Percentiles rank a stretch among this genome's conserved stretches.
Conservation (phyloP, 2,797 vertebrate genomes). For the Pterois miles region DNA sequence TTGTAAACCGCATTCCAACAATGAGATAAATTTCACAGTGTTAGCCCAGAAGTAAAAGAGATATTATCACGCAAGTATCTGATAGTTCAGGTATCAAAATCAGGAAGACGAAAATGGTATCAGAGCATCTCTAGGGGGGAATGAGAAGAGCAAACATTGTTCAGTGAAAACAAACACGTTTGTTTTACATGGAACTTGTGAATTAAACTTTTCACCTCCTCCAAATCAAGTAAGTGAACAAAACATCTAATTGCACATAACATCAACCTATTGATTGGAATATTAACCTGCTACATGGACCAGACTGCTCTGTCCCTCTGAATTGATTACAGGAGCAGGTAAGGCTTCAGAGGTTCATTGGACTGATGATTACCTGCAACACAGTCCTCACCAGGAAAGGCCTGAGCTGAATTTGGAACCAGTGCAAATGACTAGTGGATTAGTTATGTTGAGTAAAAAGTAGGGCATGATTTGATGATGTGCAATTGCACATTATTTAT, state of each 20-base stretch:
- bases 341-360: slow-evolving; percentile 35
- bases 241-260: slow-evolving; percentile 12
- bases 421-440: background rate
- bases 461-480: too few relatives aligned
- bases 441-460: background rate
- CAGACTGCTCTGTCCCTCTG: slow-evolving; percentile 14
- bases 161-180: background rate
- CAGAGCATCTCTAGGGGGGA: too few relatives aligned
- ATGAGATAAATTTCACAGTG: too few relatives aligned
- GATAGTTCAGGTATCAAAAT: too few relatives aligned
- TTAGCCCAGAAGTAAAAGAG: too few relatives aligned
- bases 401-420: slow-evolving; percentile 32
- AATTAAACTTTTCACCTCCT: background rate
- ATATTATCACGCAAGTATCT: too few relatives aligned
- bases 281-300: slow-evolving; percentile 43
- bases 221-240: background rate
- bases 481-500: too few relatives aligned
- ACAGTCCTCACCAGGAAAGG: background rate
- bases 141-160: too few relatives aligned
- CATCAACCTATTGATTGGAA: slow-evolving; percentile 23
- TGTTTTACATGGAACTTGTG: background rate
- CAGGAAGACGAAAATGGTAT: too few relatives aligned
- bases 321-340: slow-evolving; percentile 27
- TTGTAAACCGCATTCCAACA: too few relatives aligned
- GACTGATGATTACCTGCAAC: slow-evolving; percentile 44